phyloP scores from a whole-genome alignment of 2,888 invertebrate genomes.

The Eilema griseolum region DNA sequence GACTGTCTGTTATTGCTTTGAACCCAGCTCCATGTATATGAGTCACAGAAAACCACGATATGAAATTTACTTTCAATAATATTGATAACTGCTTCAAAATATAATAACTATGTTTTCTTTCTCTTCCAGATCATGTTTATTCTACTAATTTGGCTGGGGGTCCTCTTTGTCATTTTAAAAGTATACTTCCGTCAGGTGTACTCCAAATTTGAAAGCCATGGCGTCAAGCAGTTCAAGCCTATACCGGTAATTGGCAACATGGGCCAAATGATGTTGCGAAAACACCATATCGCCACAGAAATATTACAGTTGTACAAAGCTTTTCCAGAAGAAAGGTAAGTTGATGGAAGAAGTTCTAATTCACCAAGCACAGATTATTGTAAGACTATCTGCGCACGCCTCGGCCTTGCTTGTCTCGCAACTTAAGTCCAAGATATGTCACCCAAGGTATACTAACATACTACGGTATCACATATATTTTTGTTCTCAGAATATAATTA shows the following conservation, averaged over 20 bases:
- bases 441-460: not conserved
- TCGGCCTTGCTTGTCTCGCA: too few relatives aligned
- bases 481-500: not conserved
- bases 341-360: too few relatives aligned
- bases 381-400: too few relatives aligned
- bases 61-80: not conserved
- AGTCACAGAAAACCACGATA: too few relatives aligned
- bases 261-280: not conserved
- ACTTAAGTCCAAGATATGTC: too few relatives aligned
- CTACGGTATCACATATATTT: not conserved
- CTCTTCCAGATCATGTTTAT: not conserved
- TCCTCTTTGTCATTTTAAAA: not conserved
- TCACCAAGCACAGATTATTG: too few relatives aligned
- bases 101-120: not conserved
- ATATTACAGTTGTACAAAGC: not conserved
- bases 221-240: not conserved
- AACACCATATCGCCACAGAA: not conserved
- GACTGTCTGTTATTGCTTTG: too few relatives aligned
- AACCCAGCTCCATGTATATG: too few relatives aligned
- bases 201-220: not conserved
- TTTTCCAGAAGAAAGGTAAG: constrained; percentile 1
- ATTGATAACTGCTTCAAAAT: not conserved
- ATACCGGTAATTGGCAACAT: not conserved
- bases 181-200: not conserved
- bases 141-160: not conserved